Evolutionary conservation across 2,797 vertebrate genomes (phyloP).

Genomic region (Sebastiscus albofasciatus): DNA sequence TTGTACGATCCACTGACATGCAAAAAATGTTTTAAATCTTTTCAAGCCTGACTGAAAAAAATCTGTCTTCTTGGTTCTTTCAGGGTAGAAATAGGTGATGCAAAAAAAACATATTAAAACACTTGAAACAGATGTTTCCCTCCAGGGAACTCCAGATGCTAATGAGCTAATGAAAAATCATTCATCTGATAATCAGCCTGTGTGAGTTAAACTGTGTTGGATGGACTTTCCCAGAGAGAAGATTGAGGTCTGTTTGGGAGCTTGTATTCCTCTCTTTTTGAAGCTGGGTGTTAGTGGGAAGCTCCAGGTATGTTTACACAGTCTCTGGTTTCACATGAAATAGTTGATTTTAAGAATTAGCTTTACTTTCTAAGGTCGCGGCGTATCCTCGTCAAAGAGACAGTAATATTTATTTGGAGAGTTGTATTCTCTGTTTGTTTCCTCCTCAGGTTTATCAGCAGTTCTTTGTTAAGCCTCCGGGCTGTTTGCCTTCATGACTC

Average conservation of each 20-base stretch:
- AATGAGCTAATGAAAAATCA: background rate
- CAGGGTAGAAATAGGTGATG: slow-evolving; percentile 46
- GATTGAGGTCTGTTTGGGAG: background rate
- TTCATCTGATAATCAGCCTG: background rate
- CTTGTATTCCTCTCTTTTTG: slow-evolving; percentile 11
- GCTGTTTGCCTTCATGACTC: slow-evolving; percentile 17
- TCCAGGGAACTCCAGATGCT: background rate
- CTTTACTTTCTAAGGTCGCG: slow-evolving; percentile 23
- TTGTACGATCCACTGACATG: slow-evolving; percentile 29
- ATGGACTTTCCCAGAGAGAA: slow-evolving; percentile 22
- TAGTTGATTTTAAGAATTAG: slow-evolving; percentile 37
- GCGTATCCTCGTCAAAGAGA: background rate
- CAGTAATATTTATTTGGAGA: slow-evolving; percentile 32
- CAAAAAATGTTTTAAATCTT: slow-evolving; percentile 31
- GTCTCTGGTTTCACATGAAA: slow-evolving; percentile 25
- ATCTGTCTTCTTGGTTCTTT: slow-evolving; percentile 38
- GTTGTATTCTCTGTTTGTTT: slow-evolving; percentile 40
- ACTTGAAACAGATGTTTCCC: slow-evolving; percentile 34
- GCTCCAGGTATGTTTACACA: slow-evolving; percentile 35
- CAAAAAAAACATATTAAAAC: slow-evolving; percentile 22
- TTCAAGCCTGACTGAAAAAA: slow-evolving; percentile 21
- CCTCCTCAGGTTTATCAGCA: slow-evolving; percentile 49
- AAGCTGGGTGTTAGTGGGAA: slow-evolving; percentile 9
- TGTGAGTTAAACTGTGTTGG: background rate
- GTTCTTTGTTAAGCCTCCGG: slow-evolving; percentile 2